Conservation (phyloP, 2,888 invertebrate species). For the Drosophila mettleri region DNA sequence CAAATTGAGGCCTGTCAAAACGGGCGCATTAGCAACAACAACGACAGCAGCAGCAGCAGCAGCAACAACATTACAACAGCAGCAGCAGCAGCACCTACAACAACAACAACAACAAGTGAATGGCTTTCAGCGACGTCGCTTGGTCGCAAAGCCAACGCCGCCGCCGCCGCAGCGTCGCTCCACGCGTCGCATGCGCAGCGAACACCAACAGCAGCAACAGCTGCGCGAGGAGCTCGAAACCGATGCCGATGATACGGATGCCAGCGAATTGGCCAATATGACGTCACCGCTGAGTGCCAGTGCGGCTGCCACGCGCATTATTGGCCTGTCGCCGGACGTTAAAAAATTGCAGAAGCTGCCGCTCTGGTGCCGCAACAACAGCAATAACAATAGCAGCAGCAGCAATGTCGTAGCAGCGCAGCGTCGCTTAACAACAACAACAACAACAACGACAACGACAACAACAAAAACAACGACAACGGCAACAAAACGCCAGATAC, state of each 20-base stretch:
- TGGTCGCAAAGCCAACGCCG: conserved; percentile 29
- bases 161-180: conserved; percentile 42
- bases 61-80: conserved; percentile 20
- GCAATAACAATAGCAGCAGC: conserved; percentile 10
- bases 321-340: conserved; percentile 70
- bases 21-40: conserved; percentile 35
- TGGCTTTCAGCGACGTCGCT: conserved; percentile 49
- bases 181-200: conserved; percentile 47
- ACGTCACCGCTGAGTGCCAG: conserved; percentile 67
- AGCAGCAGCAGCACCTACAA: conserved; percentile 29
- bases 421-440: conserved; percentile 27
- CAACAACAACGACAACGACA: conserved; percentile 19
- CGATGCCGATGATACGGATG: conserved; percentile 66
- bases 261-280: conserved; percentile 69
- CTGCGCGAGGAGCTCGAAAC: conserved; percentile 37
- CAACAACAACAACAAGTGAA: conserved; percentile 31
- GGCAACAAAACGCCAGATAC: conserved; percentile 27
- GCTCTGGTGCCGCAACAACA: conserved; percentile 56
- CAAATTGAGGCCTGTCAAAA: conserved; percentile 55
- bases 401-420: conserved; percentile 11
- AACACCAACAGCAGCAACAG: conserved; percentile 37
- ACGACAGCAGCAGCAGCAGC: conserved; percentile 18
- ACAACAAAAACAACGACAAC: no score
- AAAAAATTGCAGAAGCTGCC: conserved; percentile 67
- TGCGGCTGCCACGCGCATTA: conserved; percentile 66